Conservation (phyloP, 1,140 invertebrate species). For the Papilio dardanus region DNA sequence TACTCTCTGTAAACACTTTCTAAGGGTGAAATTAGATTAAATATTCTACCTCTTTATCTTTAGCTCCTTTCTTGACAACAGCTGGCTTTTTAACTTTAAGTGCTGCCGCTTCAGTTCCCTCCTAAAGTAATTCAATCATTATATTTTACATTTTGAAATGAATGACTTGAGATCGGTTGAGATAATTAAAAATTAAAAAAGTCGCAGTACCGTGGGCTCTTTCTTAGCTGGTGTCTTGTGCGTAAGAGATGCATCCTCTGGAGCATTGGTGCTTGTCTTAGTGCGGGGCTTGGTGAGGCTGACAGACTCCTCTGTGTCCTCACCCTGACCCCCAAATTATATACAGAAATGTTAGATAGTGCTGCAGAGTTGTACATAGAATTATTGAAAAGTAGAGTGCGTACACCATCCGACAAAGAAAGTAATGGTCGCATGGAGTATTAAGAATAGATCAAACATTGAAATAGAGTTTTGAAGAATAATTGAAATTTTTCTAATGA, state of each 20-base stretch:
- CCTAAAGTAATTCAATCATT: constrained; percentile 51
- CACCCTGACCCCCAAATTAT: constrained; percentile 62
- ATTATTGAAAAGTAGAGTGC: background rate
- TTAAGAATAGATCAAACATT: constrained; percentile 4
- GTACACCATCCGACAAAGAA: background rate
- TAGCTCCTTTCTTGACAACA: constrained; percentile 69
- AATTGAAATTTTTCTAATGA: background rate
- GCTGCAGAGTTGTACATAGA: constrained; percentile 5
- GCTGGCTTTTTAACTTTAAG: constrained; percentile 79
- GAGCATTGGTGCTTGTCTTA: constrained; percentile 78
- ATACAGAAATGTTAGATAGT: constrained; percentile 45
- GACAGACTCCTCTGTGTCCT: constrained; percentile 76
- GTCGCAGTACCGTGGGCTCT: constrained; percentile 73
- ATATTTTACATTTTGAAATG: background rate
- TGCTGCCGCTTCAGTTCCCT: constrained; percentile 70
- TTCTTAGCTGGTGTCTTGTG: constrained; percentile 79
- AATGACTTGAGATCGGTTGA: constrained; percentile 49
- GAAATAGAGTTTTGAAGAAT: constrained; percentile 7
- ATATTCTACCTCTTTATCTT: constrained; percentile 57
- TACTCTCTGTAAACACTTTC: constrained; percentile 26
- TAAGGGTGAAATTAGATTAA: constrained; percentile 11
- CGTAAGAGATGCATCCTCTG: constrained; percentile 76
- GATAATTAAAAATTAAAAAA: constrained; percentile 66
- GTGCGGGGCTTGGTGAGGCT: constrained; percentile 73
- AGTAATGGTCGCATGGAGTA: background rate